Evolutionary conservation across 2,797 vertebrate species (phyloP).

Genomic region (Enteromius unitaeniatus): DNA sequence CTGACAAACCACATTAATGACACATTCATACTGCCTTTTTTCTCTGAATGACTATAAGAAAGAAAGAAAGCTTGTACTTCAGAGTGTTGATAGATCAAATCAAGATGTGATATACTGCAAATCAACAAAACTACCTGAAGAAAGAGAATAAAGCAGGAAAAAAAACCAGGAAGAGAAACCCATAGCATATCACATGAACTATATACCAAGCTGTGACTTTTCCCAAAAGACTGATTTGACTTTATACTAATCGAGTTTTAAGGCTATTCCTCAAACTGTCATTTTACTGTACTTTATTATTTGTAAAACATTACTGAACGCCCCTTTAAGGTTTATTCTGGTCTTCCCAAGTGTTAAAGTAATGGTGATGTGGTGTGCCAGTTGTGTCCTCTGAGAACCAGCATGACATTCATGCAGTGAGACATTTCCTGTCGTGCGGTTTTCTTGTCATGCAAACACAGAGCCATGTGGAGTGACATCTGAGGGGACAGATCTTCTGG

Average conservation of each 20-base stretch:
- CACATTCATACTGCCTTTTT: not conserved
- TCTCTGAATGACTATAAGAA: slow-evolving; percentile 34
- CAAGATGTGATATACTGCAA: not conserved
- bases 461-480: not conserved
- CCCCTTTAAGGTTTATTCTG: not conserved
- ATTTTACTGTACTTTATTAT: not conserved
- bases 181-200: not conserved
- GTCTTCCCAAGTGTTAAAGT: not conserved
- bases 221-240: not conserved
- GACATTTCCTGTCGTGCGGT: slow-evolving; percentile 24
- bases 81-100: not conserved
- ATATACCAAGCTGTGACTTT: not conserved
- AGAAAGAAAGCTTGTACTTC: not conserved
- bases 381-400: slow-evolving; percentile 4
- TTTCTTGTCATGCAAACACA: slow-evolving; percentile 29
- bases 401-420: not conserved
- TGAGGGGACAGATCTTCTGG: not conserved
- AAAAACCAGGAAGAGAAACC: not conserved
- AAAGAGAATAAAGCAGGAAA: not conserved
- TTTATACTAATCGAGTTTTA: not conserved
- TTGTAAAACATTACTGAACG: not conserved
- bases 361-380: not conserved
- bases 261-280: not conserved
- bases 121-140: not conserved
- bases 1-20: slow-evolving; percentile 5